Conservation (phyloP, 2,888 invertebrate species). For the Amiota communis region DNA sequence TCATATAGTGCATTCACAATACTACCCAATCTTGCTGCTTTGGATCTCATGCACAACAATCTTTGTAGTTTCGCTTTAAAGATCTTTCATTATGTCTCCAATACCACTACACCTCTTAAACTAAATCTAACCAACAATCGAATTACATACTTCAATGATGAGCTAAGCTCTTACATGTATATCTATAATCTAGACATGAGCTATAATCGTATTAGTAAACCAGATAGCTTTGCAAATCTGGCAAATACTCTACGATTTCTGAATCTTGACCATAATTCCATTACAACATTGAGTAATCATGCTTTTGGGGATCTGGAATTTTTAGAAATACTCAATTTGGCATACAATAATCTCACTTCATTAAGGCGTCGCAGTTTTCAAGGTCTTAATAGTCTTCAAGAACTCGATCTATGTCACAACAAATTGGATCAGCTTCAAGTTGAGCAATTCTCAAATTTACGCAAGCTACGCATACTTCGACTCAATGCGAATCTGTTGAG, state of each 20-base stretch:
- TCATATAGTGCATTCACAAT: constrained; percentile 83
- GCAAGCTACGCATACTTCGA: constrained; percentile 82
- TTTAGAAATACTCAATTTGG: constrained; percentile 83
- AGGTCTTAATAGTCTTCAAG: constrained; percentile 83
- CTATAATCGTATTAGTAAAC: constrained; percentile 79
- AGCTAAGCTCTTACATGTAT: constrained; percentile 74
- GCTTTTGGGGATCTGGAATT: constrained; percentile 82
- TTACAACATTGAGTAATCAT: constrained; percentile 81
- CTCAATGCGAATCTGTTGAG: constrained; percentile 82
- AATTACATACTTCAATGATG: constrained; percentile 68
- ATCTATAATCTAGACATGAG: constrained; percentile 82
- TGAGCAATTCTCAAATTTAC: constrained; percentile 85
- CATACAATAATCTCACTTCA: constrained; percentile 82
- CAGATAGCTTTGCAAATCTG: constrained; percentile 80
- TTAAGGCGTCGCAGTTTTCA: constrained; percentile 85
- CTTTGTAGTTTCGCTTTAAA: constrained; percentile 80
- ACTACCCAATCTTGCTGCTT: constrained; percentile 82
- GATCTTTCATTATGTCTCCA: constrained; percentile 81
- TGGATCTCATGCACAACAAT: constrained; percentile 87
- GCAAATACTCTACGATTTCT: constrained; percentile 80
- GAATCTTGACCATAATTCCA: constrained; percentile 83
- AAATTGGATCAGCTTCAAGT: constrained; percentile 83
- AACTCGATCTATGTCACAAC: constrained; percentile 86
- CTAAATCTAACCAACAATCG: constrained; percentile 85
- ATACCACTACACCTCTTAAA: constrained; percentile 78